These are phyloP conservation scores for Sesamia nonagrioides DNA, from an alignment of 1,140 invertebrate genomes.

Conservation along the genomic window DNA sequence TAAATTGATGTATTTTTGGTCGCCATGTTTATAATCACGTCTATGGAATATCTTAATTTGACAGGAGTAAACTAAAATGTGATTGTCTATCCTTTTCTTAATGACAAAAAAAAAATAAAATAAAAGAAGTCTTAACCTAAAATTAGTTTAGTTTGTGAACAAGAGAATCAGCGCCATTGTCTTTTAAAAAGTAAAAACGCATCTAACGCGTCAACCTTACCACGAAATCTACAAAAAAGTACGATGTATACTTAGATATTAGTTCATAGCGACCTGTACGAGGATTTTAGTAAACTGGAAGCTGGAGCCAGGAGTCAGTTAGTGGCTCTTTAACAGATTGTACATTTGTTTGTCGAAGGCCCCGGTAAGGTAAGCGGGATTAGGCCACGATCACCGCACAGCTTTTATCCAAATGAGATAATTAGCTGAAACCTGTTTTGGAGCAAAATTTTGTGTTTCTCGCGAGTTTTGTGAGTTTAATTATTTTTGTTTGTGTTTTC, in stretches of 20 bases:
- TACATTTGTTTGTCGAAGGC: constrained; percentile 9
- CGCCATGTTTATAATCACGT: too few relatives aligned
- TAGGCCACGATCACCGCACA: constrained; percentile 13
- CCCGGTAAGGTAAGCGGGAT: constrained; percentile 11
- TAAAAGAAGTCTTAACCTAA: too few relatives aligned
- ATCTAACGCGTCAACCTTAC: neutral
- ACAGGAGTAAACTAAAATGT: too few relatives aligned
- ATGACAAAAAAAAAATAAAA: too few relatives aligned
- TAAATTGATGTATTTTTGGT: too few relatives aligned
- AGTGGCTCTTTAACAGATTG: constrained; percentile 35
- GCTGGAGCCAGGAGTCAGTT: constrained; percentile 39
- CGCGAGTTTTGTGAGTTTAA: neutral
- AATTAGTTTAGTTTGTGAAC: too few relatives aligned
- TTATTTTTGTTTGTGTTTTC: neutral
- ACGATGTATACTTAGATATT: constrained; percentile 42
- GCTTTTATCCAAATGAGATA: constrained; percentile 26
- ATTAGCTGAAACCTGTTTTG: constrained; percentile 17
- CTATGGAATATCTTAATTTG: too few relatives aligned
- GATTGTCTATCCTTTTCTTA: too few relatives aligned
- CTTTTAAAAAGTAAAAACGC: neutral
- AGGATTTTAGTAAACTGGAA: constrained; percentile 47
- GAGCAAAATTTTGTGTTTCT: neutral
- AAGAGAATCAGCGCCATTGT: too few relatives aligned
- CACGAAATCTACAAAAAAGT: neutral
- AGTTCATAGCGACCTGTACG: constrained; percentile 21